Evolutionary conservation across 2,888 invertebrate species (phyloP).

Genomic region (Plutella xylostella): DNA sequence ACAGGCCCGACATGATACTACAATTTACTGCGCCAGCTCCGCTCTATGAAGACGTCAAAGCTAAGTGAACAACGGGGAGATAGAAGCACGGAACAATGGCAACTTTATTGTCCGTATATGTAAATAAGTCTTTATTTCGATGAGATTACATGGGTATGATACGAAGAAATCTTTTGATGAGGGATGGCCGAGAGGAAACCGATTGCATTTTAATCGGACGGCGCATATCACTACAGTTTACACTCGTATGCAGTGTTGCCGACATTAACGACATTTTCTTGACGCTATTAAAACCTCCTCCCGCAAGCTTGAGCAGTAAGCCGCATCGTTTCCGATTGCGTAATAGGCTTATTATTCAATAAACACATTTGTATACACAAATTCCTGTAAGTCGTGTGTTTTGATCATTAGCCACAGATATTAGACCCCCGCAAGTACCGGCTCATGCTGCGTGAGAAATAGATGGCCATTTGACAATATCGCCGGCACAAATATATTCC

Average conservation of each 20-base stretch:
- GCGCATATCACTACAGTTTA: too few species aligned
- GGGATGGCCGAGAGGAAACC: too few species aligned
- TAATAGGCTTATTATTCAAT: slow-evolving; percentile 49
- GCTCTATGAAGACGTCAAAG: slow-evolving; percentile 63
- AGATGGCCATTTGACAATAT: slow-evolving; percentile 51
- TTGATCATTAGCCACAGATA: slow-evolving; percentile 51
- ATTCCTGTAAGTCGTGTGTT: slow-evolving; percentile 45
- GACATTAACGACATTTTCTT: too few species aligned
- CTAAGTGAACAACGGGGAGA: slow-evolving; percentile 46
- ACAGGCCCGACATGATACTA: slow-evolving; percentile 63
- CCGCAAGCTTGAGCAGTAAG: too few species aligned
- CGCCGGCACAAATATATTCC: slow-evolving; percentile 37
- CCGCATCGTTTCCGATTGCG: slow-evolving; percentile 38
- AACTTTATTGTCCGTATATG: too few species aligned
- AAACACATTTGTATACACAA: slow-evolving; percentile 46
- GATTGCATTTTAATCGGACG: too few species aligned
- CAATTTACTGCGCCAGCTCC: slow-evolving; percentile 63
- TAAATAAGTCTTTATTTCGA: too few species aligned
- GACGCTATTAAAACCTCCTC: too few species aligned
- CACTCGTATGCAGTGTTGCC: too few species aligned
- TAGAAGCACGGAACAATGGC: slow-evolving; percentile 51
- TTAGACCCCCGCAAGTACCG: slow-evolving; percentile 47
- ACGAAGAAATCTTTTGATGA: too few species aligned
- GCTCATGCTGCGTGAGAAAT: slow-evolving; percentile 56
- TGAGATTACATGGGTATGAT: too few species aligned